A percentile compares a stretch with the other conserved stretches of the same genome.
These are phyloP conservation scores for Xestia sexstrigata DNA, from an alignment of 2,888 invertebrate genomes.

Conservation along the genomic window DNA sequence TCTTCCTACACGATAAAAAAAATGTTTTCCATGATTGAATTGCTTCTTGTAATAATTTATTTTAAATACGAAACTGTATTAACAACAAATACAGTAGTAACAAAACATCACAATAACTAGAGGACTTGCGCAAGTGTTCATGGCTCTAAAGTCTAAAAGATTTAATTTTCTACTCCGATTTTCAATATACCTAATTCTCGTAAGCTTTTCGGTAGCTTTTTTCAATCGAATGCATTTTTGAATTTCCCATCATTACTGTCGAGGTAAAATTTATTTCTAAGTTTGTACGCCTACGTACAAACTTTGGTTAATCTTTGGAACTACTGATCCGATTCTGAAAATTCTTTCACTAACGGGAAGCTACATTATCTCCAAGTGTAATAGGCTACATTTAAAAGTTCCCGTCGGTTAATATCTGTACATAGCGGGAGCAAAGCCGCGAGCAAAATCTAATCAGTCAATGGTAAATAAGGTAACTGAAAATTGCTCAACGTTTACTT, in stretches of 20 bases:
- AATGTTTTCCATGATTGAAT: background rate
- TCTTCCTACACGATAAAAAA: background rate
- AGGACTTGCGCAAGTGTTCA: background rate
- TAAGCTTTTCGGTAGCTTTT: background rate
- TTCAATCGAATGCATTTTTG: background rate
- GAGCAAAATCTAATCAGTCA: background rate
- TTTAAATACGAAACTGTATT: background rate
- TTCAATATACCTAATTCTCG: background rate
- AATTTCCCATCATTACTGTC: background rate
- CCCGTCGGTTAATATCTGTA: no score
- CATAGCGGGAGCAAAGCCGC: background rate
- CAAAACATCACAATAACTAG: background rate
- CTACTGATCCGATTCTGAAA: no score
- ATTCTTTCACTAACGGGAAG: no score
- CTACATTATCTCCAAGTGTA: no score
- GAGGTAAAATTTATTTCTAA: background rate
- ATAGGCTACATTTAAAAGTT: no score
- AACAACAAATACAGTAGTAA: background rate
- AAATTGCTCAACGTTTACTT: background rate
- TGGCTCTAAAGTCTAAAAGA: background rate
- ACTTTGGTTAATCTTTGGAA: no score
- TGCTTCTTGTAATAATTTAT: background rate
- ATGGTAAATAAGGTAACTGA: background rate
- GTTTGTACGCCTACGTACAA: no score
- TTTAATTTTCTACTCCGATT: background rate